Conservation (phyloP, 2,113 vertebrate species). For the Zosterops japonicus region DNA sequence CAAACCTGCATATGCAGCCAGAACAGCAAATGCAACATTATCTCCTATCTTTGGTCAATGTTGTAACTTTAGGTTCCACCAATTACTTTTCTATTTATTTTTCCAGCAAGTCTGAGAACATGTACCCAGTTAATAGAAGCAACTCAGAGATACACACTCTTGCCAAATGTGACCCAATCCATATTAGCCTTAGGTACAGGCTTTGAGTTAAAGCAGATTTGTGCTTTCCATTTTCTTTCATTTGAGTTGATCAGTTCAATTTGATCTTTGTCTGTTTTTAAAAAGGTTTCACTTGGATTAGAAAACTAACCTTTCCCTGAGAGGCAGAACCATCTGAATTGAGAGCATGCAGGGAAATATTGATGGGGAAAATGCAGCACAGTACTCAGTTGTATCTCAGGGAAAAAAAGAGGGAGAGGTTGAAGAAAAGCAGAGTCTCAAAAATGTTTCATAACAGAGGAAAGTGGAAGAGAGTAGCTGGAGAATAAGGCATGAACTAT, state of each 20-base stretch:
- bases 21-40: background rate
- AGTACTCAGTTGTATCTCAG: background rate
- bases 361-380: background rate
- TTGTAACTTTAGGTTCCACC: background rate
- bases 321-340: background rate
- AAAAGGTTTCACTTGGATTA: background rate
- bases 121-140: background rate
- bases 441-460: background rate
- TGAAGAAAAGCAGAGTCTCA: background rate
- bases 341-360: background rate
- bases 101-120: background rate
- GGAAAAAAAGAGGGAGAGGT: rapidly evolving
- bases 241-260: slow-evolving; percentile 1
- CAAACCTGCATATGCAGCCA: background rate
- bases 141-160: background rate
- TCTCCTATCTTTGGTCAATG: background rate
- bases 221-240: slow-evolving; percentile 10
- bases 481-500: background rate
- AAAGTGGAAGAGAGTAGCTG: background rate
- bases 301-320: background rate
- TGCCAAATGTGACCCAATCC: background rate
- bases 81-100: slow-evolving; percentile 1
- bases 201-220: background rate
- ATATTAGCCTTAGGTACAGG: background rate
- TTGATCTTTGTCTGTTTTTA: background rate